phyloP scores from a whole-genome alignment of 2,888 invertebrate genomes.

The Cataglyphis cursor region DNA sequence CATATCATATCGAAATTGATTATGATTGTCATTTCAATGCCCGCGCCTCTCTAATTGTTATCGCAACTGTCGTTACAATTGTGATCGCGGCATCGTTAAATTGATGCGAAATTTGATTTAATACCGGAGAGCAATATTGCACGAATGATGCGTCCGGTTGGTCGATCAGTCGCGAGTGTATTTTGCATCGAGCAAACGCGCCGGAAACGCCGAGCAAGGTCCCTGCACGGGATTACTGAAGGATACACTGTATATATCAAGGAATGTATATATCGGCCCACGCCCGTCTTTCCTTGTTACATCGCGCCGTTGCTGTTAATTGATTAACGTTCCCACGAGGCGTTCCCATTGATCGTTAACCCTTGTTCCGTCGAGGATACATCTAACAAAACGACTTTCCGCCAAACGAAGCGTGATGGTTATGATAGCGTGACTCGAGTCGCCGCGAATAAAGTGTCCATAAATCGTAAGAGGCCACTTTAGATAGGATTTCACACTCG shows the following conservation, averaged over 20 bases:
- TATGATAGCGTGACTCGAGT: conserved; percentile 26
- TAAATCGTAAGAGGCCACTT: conserved; percentile 17
- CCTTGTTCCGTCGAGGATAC: conserved; percentile 41
- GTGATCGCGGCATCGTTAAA: conserved; percentile 24
- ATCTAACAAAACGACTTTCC: conserved; percentile 41
- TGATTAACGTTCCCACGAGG: conserved; percentile 63
- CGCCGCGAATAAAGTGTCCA: conserved; percentile 33
- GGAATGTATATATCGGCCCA: not conserved
- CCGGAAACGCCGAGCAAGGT: conserved; percentile 18
- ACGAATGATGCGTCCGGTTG: conserved; percentile 24
- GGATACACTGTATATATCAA: conserved; percentile 5
- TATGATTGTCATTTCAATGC: conserved; percentile 11
- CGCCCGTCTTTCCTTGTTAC: conserved; percentile 60
- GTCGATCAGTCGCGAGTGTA: not conserved
- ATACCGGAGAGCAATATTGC: conserved; percentile 9
- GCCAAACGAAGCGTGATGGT: not conserved
- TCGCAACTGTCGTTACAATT: conserved; percentile 1
- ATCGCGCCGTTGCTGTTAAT: conserved; percentile 56
- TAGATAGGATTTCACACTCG: too few species aligned
- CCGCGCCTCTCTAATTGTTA: not conserved
- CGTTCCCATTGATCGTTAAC: conserved; percentile 54
- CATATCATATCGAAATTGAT: conserved; percentile 4
- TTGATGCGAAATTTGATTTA: conserved; percentile 33
- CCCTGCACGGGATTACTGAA: conserved; percentile 28
- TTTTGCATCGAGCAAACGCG: conserved; percentile 46